These are phyloP conservation scores for Oryzias dopingdopingensis DNA, from an alignment of 2,797 vertebrate genomes.

Conservation along the genomic window DNA sequence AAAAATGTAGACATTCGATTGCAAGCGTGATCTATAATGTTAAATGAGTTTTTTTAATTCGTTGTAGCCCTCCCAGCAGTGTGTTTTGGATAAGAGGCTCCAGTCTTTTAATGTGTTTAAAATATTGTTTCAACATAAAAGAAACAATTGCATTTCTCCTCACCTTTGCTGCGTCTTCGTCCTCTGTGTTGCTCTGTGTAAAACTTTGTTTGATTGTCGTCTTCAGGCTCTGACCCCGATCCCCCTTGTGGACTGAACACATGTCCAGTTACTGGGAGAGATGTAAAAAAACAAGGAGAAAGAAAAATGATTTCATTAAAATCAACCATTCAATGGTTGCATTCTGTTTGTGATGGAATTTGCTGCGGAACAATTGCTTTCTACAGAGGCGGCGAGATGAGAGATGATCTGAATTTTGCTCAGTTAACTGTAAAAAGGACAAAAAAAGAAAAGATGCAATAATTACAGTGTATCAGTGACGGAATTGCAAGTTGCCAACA, in stretches of 20 bases:
- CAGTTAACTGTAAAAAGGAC: background rate
- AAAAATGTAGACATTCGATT: slow-evolving; percentile 25
- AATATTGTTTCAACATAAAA: slow-evolving; percentile 15
- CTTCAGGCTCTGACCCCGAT: slow-evolving; percentile 90
- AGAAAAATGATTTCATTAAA: slow-evolving; percentile 16
- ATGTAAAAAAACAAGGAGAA: slow-evolving; percentile 18
- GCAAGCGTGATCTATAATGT: slow-evolving; percentile 13
- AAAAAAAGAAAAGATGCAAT: background rate
- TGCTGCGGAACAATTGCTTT: background rate
- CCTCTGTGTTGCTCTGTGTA: slow-evolving; percentile 93
- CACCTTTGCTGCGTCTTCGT: slow-evolving; percentile 90
- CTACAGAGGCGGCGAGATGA: background rate
- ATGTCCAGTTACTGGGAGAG: slow-evolving; percentile 72
- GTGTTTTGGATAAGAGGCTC: slow-evolving; percentile 8
- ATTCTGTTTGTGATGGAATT: background rate
- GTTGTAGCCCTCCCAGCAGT: slow-evolving; percentile 23
- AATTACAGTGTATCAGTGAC: slow-evolving; percentile 2
- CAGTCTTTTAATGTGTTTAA: slow-evolving; percentile 23
- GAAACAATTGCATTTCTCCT: slow-evolving; percentile 14
- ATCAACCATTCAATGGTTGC: slow-evolving; percentile 7
- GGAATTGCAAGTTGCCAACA: background rate
- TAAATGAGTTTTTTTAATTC: background rate
- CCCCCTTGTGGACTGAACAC: slow-evolving; percentile 87
- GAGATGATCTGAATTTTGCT: background rate
- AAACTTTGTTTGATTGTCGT: slow-evolving; percentile 92